Conservation (phyloP, 2,888 invertebrate species). For the Junonia oenone region DNA sequence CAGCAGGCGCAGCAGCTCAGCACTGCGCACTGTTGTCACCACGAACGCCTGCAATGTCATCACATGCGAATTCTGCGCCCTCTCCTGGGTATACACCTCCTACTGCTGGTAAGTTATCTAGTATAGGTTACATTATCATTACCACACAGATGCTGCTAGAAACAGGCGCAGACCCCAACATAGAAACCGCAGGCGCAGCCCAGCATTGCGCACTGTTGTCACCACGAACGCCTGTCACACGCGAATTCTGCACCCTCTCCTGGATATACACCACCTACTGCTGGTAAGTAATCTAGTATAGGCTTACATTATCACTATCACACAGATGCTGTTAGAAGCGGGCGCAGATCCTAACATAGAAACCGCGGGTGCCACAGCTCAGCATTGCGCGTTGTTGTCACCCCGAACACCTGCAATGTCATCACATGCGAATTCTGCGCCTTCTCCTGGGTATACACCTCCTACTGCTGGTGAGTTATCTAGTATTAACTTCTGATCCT, state of each 20-base stretch:
- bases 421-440: conserved; percentile 34
- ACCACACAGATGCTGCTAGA: conserved; percentile 86
- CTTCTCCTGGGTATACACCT: conserved; percentile 53
- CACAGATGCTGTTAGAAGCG: conserved; percentile 85
- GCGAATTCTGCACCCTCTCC: conserved; percentile 38
- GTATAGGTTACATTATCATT: no score
- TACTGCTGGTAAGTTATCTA: conserved; percentile 67
- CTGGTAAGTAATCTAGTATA: no score
- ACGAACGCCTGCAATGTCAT: conserved; percentile 44
- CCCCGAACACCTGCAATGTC: conserved; percentile 49
- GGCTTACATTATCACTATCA: no score
- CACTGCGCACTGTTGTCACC: conserved; percentile 59
- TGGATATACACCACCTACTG: conserved; percentile 63
- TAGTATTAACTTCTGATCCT: no score
- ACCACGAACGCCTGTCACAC: conserved; percentile 45
- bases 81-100: conserved; percentile 57
- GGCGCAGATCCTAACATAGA: conserved; percentile 91
- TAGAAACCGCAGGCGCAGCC: conserved; percentile 84
- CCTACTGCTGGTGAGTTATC: conserved; percentile 70
- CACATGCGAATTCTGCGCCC: conserved; percentile 34
- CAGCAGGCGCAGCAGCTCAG: conserved; percentile 76
- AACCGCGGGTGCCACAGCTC: conserved; percentile 80
- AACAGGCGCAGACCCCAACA: conserved; percentile 89
- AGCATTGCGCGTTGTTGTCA: conserved; percentile 56
- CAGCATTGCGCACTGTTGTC: conserved; percentile 58